A percentile compares a stretch with the other conserved stretches of the same genome.
These are phyloP conservation scores for Platanista minor DNA, from an alignment of 2,113 vertebrate species.

Conservation along the genomic window DNA sequence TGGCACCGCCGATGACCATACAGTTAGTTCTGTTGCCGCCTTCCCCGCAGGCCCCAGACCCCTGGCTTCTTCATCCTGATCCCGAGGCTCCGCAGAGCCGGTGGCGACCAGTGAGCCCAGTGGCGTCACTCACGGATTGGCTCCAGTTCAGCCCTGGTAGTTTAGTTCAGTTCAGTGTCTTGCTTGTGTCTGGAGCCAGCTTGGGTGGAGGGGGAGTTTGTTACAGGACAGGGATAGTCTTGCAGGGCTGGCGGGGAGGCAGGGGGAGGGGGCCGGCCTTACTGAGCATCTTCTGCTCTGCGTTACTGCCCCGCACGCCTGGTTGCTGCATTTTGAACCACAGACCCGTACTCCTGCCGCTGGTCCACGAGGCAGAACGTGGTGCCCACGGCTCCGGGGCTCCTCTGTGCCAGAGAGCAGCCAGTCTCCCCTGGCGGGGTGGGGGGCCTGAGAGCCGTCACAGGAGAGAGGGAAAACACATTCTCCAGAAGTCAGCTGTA, in stretches of 20 bases:
- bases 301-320: neutral
- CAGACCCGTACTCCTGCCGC: neutral
- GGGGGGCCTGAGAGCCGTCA: neutral
- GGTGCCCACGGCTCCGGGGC: neutral
- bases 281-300: neutral
- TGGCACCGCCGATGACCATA: neutral
- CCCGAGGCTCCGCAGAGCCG: too few species aligned
- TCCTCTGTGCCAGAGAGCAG: neutral
- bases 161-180: neutral
- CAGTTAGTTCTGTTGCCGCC: neutral
- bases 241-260: neutral
- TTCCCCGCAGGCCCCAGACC: neutral
- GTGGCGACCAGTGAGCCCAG: neutral
- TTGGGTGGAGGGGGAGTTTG: neutral
- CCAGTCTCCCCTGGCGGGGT: neutral
- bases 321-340: neutral
- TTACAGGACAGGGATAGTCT: neutral
- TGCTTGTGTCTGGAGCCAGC: neutral
- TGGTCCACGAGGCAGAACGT: accelerated
- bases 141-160: neutral
- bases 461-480: neutral
- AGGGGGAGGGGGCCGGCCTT: neutral
- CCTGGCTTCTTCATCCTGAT: neutral
- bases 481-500: neutral
- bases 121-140: neutral